Base-by-base conservation (phyloP, 2,888 invertebrate species). In the Tachina fera region DNA sequence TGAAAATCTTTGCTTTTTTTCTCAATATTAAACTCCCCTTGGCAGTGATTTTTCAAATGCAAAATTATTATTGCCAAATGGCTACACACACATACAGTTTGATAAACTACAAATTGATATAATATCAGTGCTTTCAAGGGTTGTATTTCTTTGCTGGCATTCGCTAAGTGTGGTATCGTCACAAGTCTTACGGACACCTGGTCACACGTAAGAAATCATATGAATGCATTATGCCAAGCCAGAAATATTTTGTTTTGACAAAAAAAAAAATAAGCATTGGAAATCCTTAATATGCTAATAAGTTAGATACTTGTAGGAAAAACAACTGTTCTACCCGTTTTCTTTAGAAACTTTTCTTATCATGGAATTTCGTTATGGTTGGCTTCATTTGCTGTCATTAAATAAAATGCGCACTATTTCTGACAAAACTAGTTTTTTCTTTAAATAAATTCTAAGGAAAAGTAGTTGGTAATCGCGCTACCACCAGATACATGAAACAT, bases 181-280 rank as follows among this genome's bases (percentile, higher is more conserved):
- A 80, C 87, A 90, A 90, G 90, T 86, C 89, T 88, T 90, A 88
- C 90, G 90, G 91, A 90, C 91, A 91, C 91, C 91, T 91, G 91
- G 91, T 87, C 91, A 90, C 91, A 89, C 89, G 87, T 76, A 80
- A 72, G 82, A 83, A 83, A 78, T 82, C 82, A 49, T 82, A 70
- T 31, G 75, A 83, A 39, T 76, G 75, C 61, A 51, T 60, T 60
- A 22, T 72, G 16, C 11, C 11, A 61, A 47, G 45, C 49, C 60
- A 72, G 19, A 49, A 61, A 47, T 47, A 56, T 78, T 72, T 53
- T 47, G 45, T 31, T 19, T 56, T 74, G 49, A 13, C 4, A 47
- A 60, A 77, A 39, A 41, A 49, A 77, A 39, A 41, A 19, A 39
- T 0, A 68, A 10, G 53, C 4, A 51, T 31, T 53, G 16, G 10